These are phyloP conservation scores for Laterallus jamaicensis DNA, from an alignment of 2,113 vertebrate species.

Conservation along the genomic window DNA sequence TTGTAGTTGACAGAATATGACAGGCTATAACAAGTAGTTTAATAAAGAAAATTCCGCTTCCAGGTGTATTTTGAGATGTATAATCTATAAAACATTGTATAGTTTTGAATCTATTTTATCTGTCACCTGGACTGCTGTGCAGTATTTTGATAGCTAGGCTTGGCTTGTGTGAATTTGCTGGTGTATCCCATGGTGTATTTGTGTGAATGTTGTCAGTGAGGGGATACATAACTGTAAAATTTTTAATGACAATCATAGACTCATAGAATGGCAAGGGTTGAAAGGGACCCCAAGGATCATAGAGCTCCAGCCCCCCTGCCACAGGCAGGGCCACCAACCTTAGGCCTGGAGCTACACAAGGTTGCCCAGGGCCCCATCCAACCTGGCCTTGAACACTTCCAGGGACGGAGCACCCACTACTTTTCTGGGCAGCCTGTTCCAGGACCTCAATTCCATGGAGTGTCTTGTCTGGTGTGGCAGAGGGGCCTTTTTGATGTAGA, in stretches of 20 bases:
- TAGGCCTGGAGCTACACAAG: too few relatives aligned
- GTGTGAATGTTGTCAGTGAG: background rate
- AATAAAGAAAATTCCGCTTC: constrained; percentile 50
- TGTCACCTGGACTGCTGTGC: background rate
- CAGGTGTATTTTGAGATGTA: background rate
- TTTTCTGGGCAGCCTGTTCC: too few relatives aligned
- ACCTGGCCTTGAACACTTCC: too few relatives aligned
- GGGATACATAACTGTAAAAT: background rate
- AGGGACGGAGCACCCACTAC: too few relatives aligned
- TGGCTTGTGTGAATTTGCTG: constrained; percentile 16
- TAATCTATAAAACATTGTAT: constrained; percentile 35
- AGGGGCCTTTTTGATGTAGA: background rate
- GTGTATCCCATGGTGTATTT: background rate
- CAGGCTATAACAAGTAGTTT: constrained; percentile 27
- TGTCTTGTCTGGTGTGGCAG: background rate
- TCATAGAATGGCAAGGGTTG: too few relatives aligned
- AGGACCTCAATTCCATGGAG: background rate
- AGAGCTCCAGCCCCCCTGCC: too few relatives aligned
- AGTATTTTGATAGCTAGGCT: background rate
- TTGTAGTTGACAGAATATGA: constrained; percentile 32
- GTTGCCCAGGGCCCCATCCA: too few relatives aligned
- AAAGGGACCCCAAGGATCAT: too few relatives aligned
- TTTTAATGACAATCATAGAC: background rate
- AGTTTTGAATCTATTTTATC: background rate
- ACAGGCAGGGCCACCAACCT: too few relatives aligned